A percentile compares a stretch with the other conserved stretches of the same genome.
Conservation (phyloP, 2,797 vertebrate species). For the Sebastes elongatus region DNA sequence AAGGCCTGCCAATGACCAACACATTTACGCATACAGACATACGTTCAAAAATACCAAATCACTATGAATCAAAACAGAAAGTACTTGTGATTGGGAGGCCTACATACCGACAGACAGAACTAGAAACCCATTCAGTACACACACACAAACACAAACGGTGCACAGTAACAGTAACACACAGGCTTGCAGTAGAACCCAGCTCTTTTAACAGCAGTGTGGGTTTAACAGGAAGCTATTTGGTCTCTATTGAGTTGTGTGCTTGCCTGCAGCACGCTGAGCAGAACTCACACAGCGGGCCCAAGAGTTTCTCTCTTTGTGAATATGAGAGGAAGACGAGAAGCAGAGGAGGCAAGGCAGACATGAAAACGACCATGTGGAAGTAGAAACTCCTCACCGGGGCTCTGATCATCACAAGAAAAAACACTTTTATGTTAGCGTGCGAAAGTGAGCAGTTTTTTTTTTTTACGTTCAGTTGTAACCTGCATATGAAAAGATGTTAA, state of each 20-base stretch:
- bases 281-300: conserved; percentile 35
- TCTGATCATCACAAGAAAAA: background rate
- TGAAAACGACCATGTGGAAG: conserved; percentile 35
- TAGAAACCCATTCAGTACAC: background rate
- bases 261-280: conserved; percentile 28
- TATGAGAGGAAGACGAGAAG: conserved; percentile 30
- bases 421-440: background rate
- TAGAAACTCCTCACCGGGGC: conserved; percentile 6
- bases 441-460: background rate
- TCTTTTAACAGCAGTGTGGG: conserved; percentile 39
- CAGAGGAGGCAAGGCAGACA: conserved; percentile 27
- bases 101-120: background rate
- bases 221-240: conserved; percentile 51
- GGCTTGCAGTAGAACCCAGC: conserved; percentile 2
- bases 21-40: too few species aligned
- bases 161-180: background rate
- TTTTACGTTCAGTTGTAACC: background rate
- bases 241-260: conserved; percentile 41
- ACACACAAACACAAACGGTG: background rate
- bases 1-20: too few species aligned
- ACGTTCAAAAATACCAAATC: too few species aligned
- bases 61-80: background rate
- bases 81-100: background rate
- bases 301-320: conserved; percentile 43
- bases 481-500: background rate